These are phyloP conservation scores for Patella pellucida DNA, from an alignment of 2,888 invertebrate species.

Conservation along the genomic window DNA sequence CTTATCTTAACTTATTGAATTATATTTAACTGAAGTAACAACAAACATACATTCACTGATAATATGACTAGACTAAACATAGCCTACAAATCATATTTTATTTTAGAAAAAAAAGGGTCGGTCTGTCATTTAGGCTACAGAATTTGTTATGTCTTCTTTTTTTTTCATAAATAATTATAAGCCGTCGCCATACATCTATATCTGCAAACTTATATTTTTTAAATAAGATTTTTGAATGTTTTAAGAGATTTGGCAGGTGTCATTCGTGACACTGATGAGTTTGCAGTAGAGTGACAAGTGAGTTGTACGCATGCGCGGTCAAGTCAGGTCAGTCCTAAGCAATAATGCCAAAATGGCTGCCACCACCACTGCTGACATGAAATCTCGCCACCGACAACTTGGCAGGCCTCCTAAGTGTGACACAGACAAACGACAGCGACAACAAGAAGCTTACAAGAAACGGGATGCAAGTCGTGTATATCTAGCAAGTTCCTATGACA, in stretches of 20 bases:
- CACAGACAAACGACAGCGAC: constrained; percentile 35
- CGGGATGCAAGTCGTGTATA: constrained; percentile 39
- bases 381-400: constrained; percentile 17
- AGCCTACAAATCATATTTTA: too few species aligned
- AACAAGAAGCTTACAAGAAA: constrained; percentile 39
- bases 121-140: too few species aligned
- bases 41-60: too few species aligned
- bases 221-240: background rate
- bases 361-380: constrained; percentile 10
- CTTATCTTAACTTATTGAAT: too few species aligned
- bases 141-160: too few species aligned
- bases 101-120: too few species aligned
- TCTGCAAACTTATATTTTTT: too few species aligned
- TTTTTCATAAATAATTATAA: too few species aligned
- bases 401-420: constrained; percentile 35
- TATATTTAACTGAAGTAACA: too few species aligned
- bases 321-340: constrained; percentile 12
- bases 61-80: too few species aligned
- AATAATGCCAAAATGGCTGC: constrained; percentile 11
- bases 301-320: constrained; percentile 8
- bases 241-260: constrained; percentile 10
- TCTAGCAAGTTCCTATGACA: constrained; percentile 40
- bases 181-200: too few species aligned
- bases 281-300: background rate
- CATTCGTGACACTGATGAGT: constrained; percentile 12